phyloP scores from a whole-genome alignment of 2,113 vertebrate genomes.

The Periophthalmodon schlosseri region DNA sequence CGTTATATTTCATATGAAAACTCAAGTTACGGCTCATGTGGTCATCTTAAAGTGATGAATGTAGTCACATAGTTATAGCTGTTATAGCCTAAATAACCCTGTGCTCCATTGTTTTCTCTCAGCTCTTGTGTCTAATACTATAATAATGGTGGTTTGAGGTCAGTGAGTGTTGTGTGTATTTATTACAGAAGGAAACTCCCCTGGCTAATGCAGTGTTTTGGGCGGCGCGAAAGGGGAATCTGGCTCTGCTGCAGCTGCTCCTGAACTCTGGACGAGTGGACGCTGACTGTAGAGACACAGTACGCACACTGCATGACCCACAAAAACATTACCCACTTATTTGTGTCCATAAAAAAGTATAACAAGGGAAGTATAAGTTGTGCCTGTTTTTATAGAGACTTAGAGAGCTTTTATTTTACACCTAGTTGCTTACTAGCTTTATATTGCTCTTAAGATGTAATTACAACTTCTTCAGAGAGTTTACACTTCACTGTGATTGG shows the following conservation, averaged over 20 bases:
- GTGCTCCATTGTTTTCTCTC: not conserved
- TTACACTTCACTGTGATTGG: not conserved
- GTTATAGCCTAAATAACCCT: not conserved
- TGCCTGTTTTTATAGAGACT: too few relatives aligned
- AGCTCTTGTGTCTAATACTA: slow-evolving; percentile 24
- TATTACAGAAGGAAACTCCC: slow-evolving; percentile 93
- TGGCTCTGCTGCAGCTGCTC: slow-evolving; percentile 92
- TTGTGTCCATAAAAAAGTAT: slow-evolving; percentile 6
- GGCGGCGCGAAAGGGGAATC: slow-evolving; percentile 93
- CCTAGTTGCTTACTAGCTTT: not conserved
- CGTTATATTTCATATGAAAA: not conserved
- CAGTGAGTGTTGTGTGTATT: slow-evolving; percentile 59
- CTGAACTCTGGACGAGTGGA: slow-evolving; percentile 95
- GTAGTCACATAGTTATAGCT: not conserved
- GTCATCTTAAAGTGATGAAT: not conserved
- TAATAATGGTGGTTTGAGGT: slow-evolving; percentile 47
- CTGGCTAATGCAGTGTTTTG: slow-evolving; percentile 97
- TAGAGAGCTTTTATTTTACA: not conserved
- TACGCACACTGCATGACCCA: slow-evolving; percentile 77
- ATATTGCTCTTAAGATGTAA: not conserved
- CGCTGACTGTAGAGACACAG: slow-evolving; percentile 96
- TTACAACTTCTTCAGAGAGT: not conserved
- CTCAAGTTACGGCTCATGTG: not conserved
- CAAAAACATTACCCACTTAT: slow-evolving; percentile 50
- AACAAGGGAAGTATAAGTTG: not conserved